These are phyloP conservation scores for Philotrypesis tridentata DNA, from an alignment of 1,140 invertebrate species.

Conservation along the genomic window DNA sequence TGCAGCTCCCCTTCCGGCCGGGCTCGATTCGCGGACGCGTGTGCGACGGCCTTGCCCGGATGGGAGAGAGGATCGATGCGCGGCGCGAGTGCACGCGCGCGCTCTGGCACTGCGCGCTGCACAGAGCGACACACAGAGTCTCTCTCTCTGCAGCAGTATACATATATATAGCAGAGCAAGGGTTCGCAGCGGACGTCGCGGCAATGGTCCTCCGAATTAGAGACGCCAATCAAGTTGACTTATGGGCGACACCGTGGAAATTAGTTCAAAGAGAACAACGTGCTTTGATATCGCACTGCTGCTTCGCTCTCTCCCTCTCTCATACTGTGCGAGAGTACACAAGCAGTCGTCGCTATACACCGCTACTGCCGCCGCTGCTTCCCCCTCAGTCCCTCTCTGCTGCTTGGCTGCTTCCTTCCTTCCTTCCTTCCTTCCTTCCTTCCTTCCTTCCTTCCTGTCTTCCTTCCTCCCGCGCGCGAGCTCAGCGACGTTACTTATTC, in stretches of 20 bases:
- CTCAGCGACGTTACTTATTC: conserved; percentile 46
- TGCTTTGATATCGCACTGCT: conserved; percentile 44
- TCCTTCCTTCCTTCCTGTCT: conserved; percentile 28
- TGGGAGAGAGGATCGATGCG: conserved; percentile 31
- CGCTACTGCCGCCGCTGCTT: neutral
- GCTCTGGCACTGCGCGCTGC: conserved; percentile 13
- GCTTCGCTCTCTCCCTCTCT: too few relatives aligned
- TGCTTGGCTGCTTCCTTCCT: neutral
- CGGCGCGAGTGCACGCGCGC: conserved; percentile 17
- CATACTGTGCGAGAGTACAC: neutral
- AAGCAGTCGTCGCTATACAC: neutral
- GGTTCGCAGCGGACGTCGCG: neutral
- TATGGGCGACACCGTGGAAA: conserved; percentile 49
- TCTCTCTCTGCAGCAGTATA: too few relatives aligned
- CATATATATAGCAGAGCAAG: neutral
- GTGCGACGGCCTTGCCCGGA: neutral
- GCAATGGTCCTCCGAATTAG: conserved; percentile 49
- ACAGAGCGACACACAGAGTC: neutral
- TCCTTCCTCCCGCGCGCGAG: conserved; percentile 46
- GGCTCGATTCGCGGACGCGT: conserved; percentile 11
- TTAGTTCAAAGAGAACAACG: conserved; percentile 50
- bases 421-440: neutral
- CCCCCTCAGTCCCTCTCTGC: neutral
- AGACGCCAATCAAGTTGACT: conserved; percentile 53
- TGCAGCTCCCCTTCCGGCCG: neutral